Conservation (phyloP, 2,113 vertebrate genomes). For the Apodemus sylvaticus region DNA sequence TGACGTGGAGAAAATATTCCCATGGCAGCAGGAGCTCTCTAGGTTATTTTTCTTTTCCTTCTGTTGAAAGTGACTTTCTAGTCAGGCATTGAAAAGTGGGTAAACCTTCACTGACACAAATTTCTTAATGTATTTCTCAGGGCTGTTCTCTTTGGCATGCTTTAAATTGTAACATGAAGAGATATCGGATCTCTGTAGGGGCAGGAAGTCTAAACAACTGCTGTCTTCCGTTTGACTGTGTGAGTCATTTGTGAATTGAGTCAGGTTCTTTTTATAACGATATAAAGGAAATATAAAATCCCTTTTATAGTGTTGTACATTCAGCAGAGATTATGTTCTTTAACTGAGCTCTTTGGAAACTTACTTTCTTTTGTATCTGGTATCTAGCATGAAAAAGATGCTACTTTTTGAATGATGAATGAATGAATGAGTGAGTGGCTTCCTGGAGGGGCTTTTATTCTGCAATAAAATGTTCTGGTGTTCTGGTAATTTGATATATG, state of each 20-base stretch:
- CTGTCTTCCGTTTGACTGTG: not conserved
- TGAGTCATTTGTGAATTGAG: slow-evolving; percentile 70
- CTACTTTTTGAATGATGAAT: not conserved
- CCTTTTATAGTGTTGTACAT: slow-evolving; percentile 1
- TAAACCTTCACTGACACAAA: not conserved
- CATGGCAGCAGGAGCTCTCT: not conserved
- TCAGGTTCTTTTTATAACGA: slow-evolving; percentile 15
- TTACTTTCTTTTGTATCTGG: slow-evolving; percentile 6
- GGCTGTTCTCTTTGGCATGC: not conserved
- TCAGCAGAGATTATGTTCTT: not conserved
- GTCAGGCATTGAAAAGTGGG: not conserved
- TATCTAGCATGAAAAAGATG: not conserved
- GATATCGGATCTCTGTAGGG: not conserved
- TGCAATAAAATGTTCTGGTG: not conserved
- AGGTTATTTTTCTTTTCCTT: not conserved
- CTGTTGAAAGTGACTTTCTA: not conserved
- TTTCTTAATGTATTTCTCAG: slow-evolving; percentile 6
- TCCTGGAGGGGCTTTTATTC: slow-evolving; percentile 8
- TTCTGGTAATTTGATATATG: slow-evolving; percentile 8
- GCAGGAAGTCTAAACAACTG: slow-evolving; percentile 1
- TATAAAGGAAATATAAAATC: slow-evolving; percentile 31
- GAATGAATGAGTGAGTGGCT: not conserved
- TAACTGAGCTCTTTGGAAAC: not conserved
- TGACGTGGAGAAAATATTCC: not conserved
- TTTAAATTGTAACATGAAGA: not conserved